Base-by-base conservation (phyloP, 2,113 vertebrate species). In the Microcebus lehilahytsara region DNA sequence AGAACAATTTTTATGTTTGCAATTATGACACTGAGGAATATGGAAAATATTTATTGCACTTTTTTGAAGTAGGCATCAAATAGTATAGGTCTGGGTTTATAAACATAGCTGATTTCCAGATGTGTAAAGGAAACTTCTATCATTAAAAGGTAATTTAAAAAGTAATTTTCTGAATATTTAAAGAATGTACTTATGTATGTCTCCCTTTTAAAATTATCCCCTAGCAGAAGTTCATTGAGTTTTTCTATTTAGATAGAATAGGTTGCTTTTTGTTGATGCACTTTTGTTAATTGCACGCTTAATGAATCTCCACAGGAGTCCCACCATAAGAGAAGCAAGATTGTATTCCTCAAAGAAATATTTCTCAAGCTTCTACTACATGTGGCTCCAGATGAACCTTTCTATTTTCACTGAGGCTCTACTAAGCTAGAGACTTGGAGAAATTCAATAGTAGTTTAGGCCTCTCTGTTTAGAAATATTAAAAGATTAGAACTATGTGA, bases 251-350 rank as follows among this genome's bases (percentile, higher is more conserved):
- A 40, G 89, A 60, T 80, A 87, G 74, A 81, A 86, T 13, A 93
- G 20, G 16, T 5, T 84, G 72, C n/a, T 6, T 88, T 95, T 85
- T 22, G 2, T 51, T 34, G 80, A 51, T 80, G 2, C 12, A 53
- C 34, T 97, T 98, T 96, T 85, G 62, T 96, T 98, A 97, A 97
- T 77, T 97, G n/a, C 51, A 93, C 0, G 19, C 49, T 81, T 96
- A 97, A 91, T 96, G 92, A 94, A 34, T 89, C 42, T 14, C 66
- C 74, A 12, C 19, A 75, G 96, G 91, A 67, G 22, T 80, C 37
- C 9, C 46, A 80, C 9, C 20, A 40, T 72, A 34, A 53, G 89
- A 97, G 42, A 34, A 22, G 27, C 4, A 72, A 2, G 0, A 0
- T 7, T 66, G 1, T 56, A 69, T 19, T 95, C 37, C 53, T 56